Evolutionary conservation across 2,113 vertebrate species (phyloP), one percentile per base, ranked within the genome.

Genomic region (Carlito syrichta): DNA sequence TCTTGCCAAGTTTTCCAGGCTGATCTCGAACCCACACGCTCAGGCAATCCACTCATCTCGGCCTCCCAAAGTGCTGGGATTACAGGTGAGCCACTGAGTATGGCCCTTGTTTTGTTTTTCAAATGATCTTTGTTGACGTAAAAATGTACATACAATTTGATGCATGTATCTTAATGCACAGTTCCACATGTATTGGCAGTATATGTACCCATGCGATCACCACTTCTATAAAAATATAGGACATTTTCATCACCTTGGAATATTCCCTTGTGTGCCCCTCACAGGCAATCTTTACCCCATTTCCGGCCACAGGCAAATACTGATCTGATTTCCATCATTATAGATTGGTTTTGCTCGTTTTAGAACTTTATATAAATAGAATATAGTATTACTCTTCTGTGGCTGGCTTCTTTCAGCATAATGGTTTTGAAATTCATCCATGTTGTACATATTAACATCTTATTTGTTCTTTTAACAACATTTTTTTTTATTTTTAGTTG

Each of bases 341-440:
- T 22, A 5, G 45, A 76, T 35, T 43, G 66, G 12, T 77, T 77
- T 92, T 74, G 32, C 62, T 78, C 38, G 22, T 90, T 84, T 79
- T 62, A 79, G 63, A 63, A 86, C 45, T 84, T 79, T 6, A 27
- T 71, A 27, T 52, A 66, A 86, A 48, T 54, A 48, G 35, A 74
- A 74, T 78, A 27, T 11, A 38, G 32, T 35, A 66, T 81, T 95
- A 63, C 19, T 79, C 74, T 76, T 52, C 40, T 45, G 23, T 56
- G 25, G 73, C 40, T 73, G 17, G 17, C n/a, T 86, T 94, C 76
- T 63, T 92, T 81, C 58, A 62, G 56, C 86, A 90, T 14, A 79
- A 81, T 77, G 50, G 43, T 84, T 95, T 95, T 85, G n/a, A 93
- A 91, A 85, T 84, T 91, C 63, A 90, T 45, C 23, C 22, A 43